Percentiles rank a stretch among this genome's conserved stretches.
These are phyloP conservation scores for Rana temporaria DNA, from an alignment of 2,113 vertebrate genomes.

Conservation along the genomic window DNA sequence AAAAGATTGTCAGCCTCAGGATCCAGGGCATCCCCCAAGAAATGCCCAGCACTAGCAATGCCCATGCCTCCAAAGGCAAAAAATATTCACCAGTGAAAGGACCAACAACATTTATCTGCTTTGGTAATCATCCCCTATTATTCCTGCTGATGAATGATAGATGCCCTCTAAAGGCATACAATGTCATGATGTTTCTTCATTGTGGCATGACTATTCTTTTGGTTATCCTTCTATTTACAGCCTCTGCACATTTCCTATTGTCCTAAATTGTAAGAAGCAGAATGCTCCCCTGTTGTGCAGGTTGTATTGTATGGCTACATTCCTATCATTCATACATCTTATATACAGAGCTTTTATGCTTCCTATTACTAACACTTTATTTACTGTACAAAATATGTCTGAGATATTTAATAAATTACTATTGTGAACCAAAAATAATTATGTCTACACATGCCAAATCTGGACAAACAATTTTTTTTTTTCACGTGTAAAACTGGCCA, in stretches of 20 bases:
- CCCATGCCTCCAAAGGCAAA: too few species aligned
- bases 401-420: conserved; percentile 34
- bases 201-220: background rate
- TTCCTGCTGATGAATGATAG: too few species aligned
- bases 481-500: too few species aligned
- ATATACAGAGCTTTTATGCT: background rate
- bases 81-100: too few species aligned
- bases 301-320: conserved; percentile 14
- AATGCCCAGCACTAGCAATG: too few species aligned
- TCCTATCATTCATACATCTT: conserved; percentile 2
- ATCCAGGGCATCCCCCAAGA: too few species aligned
- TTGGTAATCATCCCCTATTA: too few species aligned
- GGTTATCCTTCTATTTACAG: background rate
- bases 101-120: too few species aligned
- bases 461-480: background rate
- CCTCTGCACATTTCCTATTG: conserved; percentile 39
- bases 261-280: background rate
- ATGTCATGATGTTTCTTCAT: too few species aligned
- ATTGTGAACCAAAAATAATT: background rate
- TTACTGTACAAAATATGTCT: conserved; percentile 31
- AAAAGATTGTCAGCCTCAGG: too few species aligned
- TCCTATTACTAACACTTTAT: conserved; percentile 1
- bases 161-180: too few species aligned
- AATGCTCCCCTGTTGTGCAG: conserved; percentile 13
- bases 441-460: background rate